A percentile compares a stretch with the other conserved stretches of the same genome.
These are phyloP conservation scores for Dromius quadrimaculatus DNA, from an alignment of 2,888 invertebrate species.

Conservation along the genomic window DNA sequence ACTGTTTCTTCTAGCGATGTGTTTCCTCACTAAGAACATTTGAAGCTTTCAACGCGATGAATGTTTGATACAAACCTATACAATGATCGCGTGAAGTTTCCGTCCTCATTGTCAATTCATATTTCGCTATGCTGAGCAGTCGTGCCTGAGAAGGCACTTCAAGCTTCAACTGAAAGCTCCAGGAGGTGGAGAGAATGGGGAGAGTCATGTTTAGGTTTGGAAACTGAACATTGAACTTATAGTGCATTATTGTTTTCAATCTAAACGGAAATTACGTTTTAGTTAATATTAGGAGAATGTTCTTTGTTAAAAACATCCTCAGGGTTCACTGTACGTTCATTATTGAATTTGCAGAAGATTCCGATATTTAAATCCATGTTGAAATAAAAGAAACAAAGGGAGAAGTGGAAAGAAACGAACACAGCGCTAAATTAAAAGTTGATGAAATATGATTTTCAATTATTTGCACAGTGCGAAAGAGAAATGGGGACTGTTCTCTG, in stretches of 20 bases:
- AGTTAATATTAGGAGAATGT: background rate
- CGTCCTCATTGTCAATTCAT: constrained; percentile 36
- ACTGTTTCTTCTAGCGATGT: background rate
- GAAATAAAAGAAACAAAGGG: constrained; percentile 3
- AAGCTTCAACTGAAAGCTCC: too few species aligned
- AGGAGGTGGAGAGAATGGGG: too few species aligned
- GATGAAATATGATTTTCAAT: constrained; percentile 52
- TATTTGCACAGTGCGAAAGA: constrained; percentile 37
- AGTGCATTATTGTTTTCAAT: too few species aligned
- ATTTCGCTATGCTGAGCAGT: constrained; percentile 18
- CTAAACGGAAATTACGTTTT: too few species aligned
- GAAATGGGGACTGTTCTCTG: constrained; percentile 29
- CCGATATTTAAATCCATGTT: background rate
- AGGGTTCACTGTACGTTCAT: background rate
- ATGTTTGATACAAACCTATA: constrained; percentile 35
- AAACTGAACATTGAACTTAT: too few species aligned
- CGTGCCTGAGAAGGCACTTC: too few species aligned
- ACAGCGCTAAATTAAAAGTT: constrained; percentile 41
- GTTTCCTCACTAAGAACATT: background rate
- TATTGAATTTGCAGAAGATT: background rate
- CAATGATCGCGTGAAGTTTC: constrained; percentile 32
- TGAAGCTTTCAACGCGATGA: constrained; percentile 20
- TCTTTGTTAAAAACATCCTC: background rate
- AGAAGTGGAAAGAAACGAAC: background rate
- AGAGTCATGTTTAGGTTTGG: too few species aligned